phyloP scores from a whole-genome alignment of 2,888 invertebrate genomes.

The Hipparchia sbordonii region DNA sequence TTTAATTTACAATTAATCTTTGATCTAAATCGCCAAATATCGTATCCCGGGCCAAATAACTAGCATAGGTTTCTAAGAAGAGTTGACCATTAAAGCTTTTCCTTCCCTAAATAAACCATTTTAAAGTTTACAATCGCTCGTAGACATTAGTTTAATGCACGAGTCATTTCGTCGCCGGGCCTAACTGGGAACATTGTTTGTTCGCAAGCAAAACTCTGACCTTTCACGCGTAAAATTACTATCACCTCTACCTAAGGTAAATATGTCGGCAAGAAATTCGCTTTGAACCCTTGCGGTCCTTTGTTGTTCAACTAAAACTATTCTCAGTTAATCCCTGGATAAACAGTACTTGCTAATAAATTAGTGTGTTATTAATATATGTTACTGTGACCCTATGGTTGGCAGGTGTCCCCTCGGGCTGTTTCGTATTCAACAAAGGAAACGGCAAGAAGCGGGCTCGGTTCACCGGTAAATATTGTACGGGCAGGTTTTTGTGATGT shows the following conservation, averaged over 20 bases:
- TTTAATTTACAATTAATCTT: not conserved
- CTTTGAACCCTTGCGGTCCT: constrained; percentile 81
- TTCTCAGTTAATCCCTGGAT: constrained; percentile 82
- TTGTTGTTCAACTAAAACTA: constrained; percentile 83
- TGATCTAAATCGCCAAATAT: constrained; percentile 2
- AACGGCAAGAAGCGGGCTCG: constrained; percentile 71
- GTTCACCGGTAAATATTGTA: constrained; percentile 76
- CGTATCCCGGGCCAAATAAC: not conserved
- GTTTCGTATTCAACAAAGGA: constrained; percentile 74
- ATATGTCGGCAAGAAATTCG: constrained; percentile 83
- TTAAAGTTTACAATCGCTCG: constrained; percentile 33
- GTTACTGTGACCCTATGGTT: constrained; percentile 74
- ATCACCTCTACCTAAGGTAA: constrained; percentile 81
- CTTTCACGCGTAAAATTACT: constrained; percentile 81
- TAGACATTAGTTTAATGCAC: constrained; percentile 18
- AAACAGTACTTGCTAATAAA: constrained; percentile 82
- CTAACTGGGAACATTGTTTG: constrained; percentile 56
- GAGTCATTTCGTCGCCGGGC: constrained; percentile 40
- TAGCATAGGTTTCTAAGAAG: not conserved
- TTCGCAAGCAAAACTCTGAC: constrained; percentile 66
- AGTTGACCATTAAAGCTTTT: not conserved
- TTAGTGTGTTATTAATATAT: constrained; percentile 83
- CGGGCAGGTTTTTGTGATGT: constrained; percentile 69
- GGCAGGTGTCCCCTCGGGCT: constrained; percentile 77
- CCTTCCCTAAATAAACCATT: not conserved